These are phyloP conservation scores for Siphamia tubifer DNA, from an alignment of 2,113 vertebrate species.

Conservation along the genomic window DNA sequence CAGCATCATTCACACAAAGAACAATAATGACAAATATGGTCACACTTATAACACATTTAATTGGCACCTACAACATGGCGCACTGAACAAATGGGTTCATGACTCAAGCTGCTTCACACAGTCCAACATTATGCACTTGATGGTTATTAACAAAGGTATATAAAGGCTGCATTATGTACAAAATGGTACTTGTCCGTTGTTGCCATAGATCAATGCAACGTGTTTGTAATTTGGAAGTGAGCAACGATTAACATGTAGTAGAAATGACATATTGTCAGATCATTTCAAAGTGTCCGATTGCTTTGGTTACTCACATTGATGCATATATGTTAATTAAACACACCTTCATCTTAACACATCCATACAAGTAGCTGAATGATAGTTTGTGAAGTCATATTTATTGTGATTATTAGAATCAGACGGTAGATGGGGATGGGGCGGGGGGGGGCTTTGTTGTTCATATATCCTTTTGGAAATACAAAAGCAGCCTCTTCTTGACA, in stretches of 20 bases:
- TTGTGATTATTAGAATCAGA: constrained; percentile 26
- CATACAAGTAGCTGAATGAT: constrained; percentile 9
- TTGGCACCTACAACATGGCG: constrained; percentile 10
- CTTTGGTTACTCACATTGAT: constrained; percentile 5
- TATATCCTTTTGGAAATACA: constrained; percentile 8
- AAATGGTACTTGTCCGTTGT: constrained; percentile 27
- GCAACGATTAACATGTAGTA: constrained; percentile 7
- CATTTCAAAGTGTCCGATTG: too few relatives aligned
- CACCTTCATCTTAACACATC: background rate
- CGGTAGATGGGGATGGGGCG: constrained; percentile 10
- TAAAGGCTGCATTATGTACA: background rate
- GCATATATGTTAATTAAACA: background rate
- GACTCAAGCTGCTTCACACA: constrained; percentile 29
- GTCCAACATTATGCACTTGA: constrained; percentile 23
- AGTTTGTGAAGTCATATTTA: constrained; percentile 22
- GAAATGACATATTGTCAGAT: background rate
- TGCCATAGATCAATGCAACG: constrained; percentile 70
- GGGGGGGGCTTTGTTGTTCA: constrained; percentile 9
- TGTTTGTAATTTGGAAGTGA: constrained; percentile 53
- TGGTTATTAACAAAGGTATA: too few relatives aligned
- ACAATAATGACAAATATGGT: constrained; percentile 9
- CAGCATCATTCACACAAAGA: constrained; percentile 41
- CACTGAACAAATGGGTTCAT: constrained; percentile 20
- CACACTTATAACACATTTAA: constrained; percentile 1
- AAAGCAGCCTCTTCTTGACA: constrained; percentile 27